A percentile compares a stretch with the other conserved stretches of the same genome.
Evolutionary conservation across 1,140 invertebrate genomes (phyloP).

Genomic region (Leptonema lineaticorne): DNA sequence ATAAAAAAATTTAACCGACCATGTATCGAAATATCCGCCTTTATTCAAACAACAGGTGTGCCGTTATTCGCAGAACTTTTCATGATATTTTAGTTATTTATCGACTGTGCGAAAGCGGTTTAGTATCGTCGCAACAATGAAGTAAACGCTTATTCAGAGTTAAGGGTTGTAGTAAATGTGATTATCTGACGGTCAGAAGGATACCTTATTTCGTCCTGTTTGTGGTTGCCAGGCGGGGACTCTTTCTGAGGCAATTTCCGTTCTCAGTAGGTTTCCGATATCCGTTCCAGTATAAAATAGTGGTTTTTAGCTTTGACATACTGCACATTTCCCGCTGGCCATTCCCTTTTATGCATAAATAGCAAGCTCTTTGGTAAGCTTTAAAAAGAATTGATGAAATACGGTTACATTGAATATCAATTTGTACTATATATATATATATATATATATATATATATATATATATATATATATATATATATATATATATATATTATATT

Average conservation of each 20-base stretch:
- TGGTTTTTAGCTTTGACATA: conserved; percentile 3
- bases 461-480: background rate
- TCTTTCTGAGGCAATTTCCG: conserved; percentile 37
- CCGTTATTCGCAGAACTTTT: no score
- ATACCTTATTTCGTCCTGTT: conserved; percentile 11
- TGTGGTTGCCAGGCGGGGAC: background rate
- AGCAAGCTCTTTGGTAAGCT: no score
- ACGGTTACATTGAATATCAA: no score
- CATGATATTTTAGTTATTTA: background rate
- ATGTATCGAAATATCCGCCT: no score
- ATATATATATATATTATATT: background rate
- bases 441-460: no score
- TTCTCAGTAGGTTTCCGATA: conserved; percentile 35
- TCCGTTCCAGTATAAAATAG: conserved; percentile 23
- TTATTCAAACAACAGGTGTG: no score
- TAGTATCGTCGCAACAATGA: no score
- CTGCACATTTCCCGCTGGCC: conserved; percentile 23
- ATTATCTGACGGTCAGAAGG: conserved; percentile 7
- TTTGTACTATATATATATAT: no score
- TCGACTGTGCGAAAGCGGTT: background rate
- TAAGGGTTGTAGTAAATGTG: background rate
- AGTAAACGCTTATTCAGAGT: no score
- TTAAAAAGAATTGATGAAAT: no score
- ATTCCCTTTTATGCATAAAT: background rate
- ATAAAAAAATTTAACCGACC: no score